phyloP scores from a whole-genome alignment of 2,888 invertebrate genomes.

The Morinoia aosen region DNA sequence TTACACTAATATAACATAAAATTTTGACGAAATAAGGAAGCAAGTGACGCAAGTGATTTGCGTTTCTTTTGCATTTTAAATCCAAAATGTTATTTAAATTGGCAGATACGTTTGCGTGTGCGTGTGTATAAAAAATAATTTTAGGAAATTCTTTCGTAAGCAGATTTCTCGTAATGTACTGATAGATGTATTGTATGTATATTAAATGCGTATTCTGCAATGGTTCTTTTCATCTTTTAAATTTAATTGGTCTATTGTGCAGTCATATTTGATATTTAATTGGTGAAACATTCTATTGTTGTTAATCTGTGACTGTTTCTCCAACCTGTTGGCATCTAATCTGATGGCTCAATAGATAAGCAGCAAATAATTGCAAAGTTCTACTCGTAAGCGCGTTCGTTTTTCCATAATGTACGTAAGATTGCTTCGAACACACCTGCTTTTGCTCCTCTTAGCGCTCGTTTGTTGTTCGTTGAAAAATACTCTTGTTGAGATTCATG shows the following conservation, averaged over 20 bases:
- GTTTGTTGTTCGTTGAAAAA: slow-evolving; percentile 16
- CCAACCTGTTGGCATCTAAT: neutral
- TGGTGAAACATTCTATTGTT: neutral
- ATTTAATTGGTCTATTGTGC: neutral
- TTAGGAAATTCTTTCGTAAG: too few species aligned
- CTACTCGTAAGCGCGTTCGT: neutral
- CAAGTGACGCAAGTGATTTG: too few species aligned
- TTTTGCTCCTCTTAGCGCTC: slow-evolving; percentile 51
- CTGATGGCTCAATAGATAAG: neutral
- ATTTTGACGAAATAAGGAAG: too few species aligned
- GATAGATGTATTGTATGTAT: too few species aligned
- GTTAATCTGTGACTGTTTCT: neutral
- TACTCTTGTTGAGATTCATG: slow-evolving; percentile 41
- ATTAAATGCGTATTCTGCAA: too few species aligned
- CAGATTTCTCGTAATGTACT: too few species aligned
- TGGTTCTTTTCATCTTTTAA: too few species aligned
- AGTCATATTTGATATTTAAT: neutral
- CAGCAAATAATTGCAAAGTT: neutral
- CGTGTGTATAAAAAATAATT: too few species aligned
- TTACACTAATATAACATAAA: too few species aligned
- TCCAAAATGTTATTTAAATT: too few species aligned
- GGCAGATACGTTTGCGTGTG: too few species aligned
- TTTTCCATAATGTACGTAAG: slow-evolving; percentile 14
- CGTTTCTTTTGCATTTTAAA: too few species aligned
- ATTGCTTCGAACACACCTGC: slow-evolving; percentile 42